Conservation (phyloP, 2,113 vertebrate genomes). For the Labeo catla region DNA sequence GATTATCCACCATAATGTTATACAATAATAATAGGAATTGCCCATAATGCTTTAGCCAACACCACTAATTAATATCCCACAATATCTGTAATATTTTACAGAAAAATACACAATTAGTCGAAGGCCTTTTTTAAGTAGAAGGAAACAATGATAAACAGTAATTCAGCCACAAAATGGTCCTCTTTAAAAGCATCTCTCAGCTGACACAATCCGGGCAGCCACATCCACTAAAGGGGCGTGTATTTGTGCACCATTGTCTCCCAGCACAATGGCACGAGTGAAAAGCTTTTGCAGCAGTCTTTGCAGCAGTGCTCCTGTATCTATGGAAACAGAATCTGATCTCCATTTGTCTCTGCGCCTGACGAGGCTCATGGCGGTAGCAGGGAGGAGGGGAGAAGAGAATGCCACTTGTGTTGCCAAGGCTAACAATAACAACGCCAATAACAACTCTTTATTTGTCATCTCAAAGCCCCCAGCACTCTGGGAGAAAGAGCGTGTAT, state of each 20-base stretch:
- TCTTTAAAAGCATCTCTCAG: slow-evolving; percentile 62
- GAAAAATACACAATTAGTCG: background rate
- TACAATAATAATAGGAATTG: background rate
- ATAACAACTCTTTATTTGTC: slow-evolving; percentile 57
- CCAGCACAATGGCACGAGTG: slow-evolving; percentile 79
- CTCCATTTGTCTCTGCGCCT: slow-evolving; percentile 67
- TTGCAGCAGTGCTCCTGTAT: slow-evolving; percentile 73
- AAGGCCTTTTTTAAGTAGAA: background rate
- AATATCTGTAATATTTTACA: background rate
- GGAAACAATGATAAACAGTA: background rate
- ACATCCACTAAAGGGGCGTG: slow-evolving; percentile 54
- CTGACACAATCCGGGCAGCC: slow-evolving; percentile 66
- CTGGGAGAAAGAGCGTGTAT: slow-evolving; percentile 26
- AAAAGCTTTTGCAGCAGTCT: slow-evolving; percentile 74
- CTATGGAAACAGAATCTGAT: slow-evolving; percentile 81
- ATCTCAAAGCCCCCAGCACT: slow-evolving; percentile 33
- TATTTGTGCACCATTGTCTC: slow-evolving; percentile 80
- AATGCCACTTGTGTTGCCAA: slow-evolving; percentile 61
- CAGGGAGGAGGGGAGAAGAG: slow-evolving; percentile 40
- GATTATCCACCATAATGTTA: background rate
- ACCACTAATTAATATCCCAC: background rate
- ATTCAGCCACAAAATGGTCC: slow-evolving; percentile 26
- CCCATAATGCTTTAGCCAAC: background rate
- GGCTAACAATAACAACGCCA: slow-evolving; percentile 48
- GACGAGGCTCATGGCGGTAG: slow-evolving; percentile 48